Conservation (phyloP, 2,888 invertebrate species). For the Drosophila monieri region DNA sequence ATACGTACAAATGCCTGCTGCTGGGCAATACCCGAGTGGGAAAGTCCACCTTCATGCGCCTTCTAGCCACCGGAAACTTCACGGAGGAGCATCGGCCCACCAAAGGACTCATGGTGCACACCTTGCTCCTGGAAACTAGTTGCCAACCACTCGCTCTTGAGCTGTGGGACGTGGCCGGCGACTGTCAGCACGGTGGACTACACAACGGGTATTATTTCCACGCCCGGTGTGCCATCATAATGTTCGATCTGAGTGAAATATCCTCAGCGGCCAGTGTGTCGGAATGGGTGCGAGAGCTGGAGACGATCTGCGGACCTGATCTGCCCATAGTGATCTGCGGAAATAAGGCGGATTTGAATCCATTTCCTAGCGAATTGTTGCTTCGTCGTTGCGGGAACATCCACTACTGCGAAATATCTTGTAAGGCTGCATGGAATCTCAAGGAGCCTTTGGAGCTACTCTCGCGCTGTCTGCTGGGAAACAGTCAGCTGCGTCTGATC, state of each 20-base stretch:
- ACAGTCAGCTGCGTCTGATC: not conserved
- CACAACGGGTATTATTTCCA: not conserved
- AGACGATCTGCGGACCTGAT: not conserved
- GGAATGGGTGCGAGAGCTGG: not conserved
- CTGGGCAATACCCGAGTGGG: not conserved
- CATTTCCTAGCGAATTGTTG: not conserved
- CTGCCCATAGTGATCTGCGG: not conserved
- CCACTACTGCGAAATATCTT: not conserved
- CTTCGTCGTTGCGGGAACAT: not conserved
- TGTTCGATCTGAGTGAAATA: not conserved
- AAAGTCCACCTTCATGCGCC: not conserved
- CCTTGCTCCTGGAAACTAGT: not conserved
- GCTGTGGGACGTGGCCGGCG: not conserved
- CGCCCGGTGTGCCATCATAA: slow-evolving; percentile 1
- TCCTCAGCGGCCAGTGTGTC: not conserved
- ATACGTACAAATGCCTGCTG: not conserved
- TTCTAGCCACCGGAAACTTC: not conserved
- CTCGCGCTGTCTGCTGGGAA: not conserved
- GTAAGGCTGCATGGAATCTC: not conserved
- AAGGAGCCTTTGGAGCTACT: not conserved
- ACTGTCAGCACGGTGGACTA: not conserved
- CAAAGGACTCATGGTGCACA: slow-evolving; percentile 1
- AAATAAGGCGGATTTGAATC: not conserved
- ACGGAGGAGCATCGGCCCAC: not conserved
- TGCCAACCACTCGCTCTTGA: not conserved